Percentiles rank a stretch among this genome's conserved stretches.
Evolutionary conservation across 2,797 vertebrate genomes (phyloP).

Genomic region (Sebastes alutus): DNA sequence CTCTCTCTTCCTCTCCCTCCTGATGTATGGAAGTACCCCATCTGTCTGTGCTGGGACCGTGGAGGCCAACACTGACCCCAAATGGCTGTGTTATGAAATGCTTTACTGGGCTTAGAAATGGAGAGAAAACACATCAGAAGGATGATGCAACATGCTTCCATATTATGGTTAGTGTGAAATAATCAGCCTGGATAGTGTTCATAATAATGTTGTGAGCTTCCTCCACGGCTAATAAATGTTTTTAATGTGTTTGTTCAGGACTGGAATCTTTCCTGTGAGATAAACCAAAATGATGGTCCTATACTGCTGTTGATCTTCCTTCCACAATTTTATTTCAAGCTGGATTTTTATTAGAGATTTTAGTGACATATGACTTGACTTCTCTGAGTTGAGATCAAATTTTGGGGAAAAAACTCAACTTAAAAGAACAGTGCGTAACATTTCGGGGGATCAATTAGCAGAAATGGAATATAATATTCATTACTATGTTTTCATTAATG

Average conservation of each 20-base stretch:
- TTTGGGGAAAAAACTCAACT: background rate
- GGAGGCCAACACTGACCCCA: constrained; percentile 79
- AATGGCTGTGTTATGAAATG: constrained; percentile 66
- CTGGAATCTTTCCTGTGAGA: background rate
- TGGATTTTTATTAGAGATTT: background rate
- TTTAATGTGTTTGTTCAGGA: background rate
- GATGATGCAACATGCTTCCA: constrained; percentile 66
- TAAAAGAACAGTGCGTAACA: no score
- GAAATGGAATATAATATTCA: no score
- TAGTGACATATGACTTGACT: background rate
- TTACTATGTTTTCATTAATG: no score
- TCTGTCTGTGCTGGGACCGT: constrained; percentile 36
- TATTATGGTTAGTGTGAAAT: constrained; percentile 36
- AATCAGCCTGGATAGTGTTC: constrained; percentile 20
- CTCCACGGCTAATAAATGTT: constrained; percentile 2
- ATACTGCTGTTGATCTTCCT: background rate
- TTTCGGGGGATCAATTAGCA: no score
- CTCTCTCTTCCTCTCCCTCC: constrained; percentile 29
- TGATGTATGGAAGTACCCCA: constrained; percentile 49
- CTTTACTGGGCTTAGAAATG: constrained; percentile 36
- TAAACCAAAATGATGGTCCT: background rate
- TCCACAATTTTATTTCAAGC: background rate
- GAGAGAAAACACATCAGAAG: constrained; percentile 46
- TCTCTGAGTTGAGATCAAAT: background rate
- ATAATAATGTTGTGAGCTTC: background rate